Base-by-base conservation (phyloP, 2,797 vertebrate species). In the Zenarchopterus dispar region DNA sequence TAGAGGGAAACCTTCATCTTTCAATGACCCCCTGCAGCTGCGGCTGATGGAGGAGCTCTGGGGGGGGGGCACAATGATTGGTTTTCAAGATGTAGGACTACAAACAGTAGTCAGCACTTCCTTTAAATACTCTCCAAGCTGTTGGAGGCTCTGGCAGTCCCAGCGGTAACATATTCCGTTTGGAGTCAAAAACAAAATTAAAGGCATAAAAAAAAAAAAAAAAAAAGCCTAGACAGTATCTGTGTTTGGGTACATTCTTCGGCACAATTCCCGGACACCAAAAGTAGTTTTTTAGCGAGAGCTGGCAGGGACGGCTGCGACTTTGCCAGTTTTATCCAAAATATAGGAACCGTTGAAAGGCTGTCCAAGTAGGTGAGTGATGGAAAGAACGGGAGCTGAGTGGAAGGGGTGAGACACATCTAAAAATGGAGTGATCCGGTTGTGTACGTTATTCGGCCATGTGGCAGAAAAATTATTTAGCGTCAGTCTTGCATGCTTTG, bases 71-170 rank as follows among this genome's bases (percentile, higher is more conserved):
- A 50, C 48, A 43, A 50, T 90, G 87, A 93, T 91, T 52, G 68
- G 59, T 88, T 91, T 88, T 90, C 87, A 91, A 92, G 87, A 88
- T 77, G 80, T 55, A 52, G 24, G 21, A 61, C 69, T 68, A 67
- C 80, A 81, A 88, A 87, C 84, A 82, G 87, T 74, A 90, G 85
- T 90, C 84, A 85, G 84, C 78, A 73, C 52, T 89, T 84, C 65
- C 79, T 84, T 64, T 73, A 86, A 89, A 75, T 70, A 33, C 63
- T 88, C 64, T 77, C 67, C 84, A 90, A 84, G 81, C 73, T 86
- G 84, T 56, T 60, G 39, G 61, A 70, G 75, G 67, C 46, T 7
- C 62, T 82, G 8, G 0, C 51, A 77, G 67, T 33, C 67, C 6
- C 44, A 79, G 43, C 52, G 70, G 67, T 70, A 75, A 80, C 65